Evolutionary conservation across 2,797 vertebrate species (phyloP).

Genomic region (Sitta carolinensis): DNA sequence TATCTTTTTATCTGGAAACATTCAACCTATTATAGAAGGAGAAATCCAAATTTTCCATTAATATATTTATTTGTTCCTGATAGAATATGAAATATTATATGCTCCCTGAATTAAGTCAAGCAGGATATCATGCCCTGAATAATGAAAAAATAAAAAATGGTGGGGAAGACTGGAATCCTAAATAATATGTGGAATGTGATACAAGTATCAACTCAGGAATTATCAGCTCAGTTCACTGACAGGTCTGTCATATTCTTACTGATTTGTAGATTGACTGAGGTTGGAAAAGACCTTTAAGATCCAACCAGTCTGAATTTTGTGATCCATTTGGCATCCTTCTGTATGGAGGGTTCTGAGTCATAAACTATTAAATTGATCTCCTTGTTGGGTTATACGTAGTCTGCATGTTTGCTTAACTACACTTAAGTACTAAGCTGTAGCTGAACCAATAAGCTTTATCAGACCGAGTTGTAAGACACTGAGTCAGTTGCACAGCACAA

Average conservation of each 20-base stretch:
- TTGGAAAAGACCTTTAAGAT: not conserved
- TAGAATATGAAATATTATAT: not conserved
- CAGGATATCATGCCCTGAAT: not conserved
- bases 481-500: not conserved
- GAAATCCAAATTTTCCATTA: not conserved
- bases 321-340: not conserved
- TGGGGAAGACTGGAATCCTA: rapidly evolving
- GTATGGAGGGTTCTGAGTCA: not conserved
- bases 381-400: not conserved
- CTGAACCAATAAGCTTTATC: not conserved
- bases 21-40: not conserved
- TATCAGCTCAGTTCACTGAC: not conserved
- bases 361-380: not conserved
- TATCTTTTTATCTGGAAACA: not conserved
- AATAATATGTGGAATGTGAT: not conserved
- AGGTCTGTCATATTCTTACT: not conserved
- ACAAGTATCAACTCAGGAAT: not conserved
- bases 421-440: not conserved
- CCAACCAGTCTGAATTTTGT: not conserved
- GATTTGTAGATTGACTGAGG: not conserved
- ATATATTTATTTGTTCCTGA: not conserved
- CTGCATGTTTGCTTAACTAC: not conserved
- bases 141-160: not conserved
- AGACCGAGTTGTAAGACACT: not conserved
- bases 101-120: not conserved